Percentiles rank a stretch among this genome's conserved stretches.
These are phyloP conservation scores for Hartigia nigra DNA, from an alignment of 2,888 invertebrate genomes.

Conservation along the genomic window DNA sequence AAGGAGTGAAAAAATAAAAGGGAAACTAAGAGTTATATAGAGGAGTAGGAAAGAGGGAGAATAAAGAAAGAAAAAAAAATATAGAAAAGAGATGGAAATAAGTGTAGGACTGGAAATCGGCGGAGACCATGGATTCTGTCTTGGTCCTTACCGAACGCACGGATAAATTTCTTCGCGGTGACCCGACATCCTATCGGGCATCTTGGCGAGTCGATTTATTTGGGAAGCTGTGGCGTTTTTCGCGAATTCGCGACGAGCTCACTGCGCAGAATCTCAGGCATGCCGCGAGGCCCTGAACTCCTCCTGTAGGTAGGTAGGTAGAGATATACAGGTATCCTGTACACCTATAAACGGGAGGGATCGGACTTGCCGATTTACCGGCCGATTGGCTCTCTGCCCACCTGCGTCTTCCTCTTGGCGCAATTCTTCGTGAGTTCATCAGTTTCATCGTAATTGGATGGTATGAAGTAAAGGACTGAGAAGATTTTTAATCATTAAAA, in stretches of 20 bases:
- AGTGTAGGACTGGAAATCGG: not conserved
- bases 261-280: not conserved
- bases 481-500: not conserved
- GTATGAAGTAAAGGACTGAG: not conserved
- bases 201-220: conserved; percentile 10
- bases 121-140: not conserved
- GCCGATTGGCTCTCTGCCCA: not conserved
- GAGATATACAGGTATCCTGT: not conserved
- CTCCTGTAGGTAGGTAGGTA: not conserved
- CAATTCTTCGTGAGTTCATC: not conserved
- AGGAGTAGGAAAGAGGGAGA: not conserved
- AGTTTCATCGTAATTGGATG: not conserved
- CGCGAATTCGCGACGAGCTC: conserved; percentile 3
- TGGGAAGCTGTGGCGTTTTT: conserved; percentile 10
- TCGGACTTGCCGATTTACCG: not conserved
- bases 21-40: not conserved
- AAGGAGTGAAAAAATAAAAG: not conserved
- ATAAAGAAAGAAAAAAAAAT: not conserved
- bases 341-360: not conserved
- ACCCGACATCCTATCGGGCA: conserved; percentile 9
- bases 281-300: not conserved
- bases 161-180: conserved; percentile 3
- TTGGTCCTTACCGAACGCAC: not conserved
- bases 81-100: no score
- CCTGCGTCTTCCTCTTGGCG: not conserved